Percentiles rank a stretch among this genome's conserved stretches.
phyloP scores from a whole-genome alignment of 2,797 vertebrate genomes.

The Danio tinwini region DNA sequence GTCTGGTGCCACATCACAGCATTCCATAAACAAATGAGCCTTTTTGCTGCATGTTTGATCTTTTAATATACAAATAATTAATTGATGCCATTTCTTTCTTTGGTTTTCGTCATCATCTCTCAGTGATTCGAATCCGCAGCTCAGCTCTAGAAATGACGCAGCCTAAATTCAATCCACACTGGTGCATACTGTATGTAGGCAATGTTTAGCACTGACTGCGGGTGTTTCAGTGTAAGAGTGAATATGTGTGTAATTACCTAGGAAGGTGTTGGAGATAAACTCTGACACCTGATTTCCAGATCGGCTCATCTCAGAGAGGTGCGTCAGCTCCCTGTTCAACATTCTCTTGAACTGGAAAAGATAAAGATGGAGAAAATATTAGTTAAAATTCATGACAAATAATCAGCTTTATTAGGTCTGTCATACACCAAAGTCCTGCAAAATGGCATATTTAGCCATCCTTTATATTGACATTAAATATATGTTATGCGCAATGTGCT shows the following conservation, averaged over 20 bases:
- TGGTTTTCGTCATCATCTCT: neutral
- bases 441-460: neutral
- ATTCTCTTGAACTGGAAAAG: conserved; percentile 95
- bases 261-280: conserved; percentile 99
- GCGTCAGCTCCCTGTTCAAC: conserved; percentile 98
- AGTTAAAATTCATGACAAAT: conserved; percentile 64
- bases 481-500: neutral
- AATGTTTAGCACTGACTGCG: neutral
- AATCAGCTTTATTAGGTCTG: neutral
- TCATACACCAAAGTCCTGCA: neutral
- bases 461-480: neutral
- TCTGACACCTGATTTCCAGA: conserved; percentile 99
- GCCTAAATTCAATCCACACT: conserved; percentile 15
- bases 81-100: neutral
- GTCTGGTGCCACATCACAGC: conserved; percentile 40
- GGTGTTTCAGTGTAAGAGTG: neutral
- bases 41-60: neutral
- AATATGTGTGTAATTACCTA: conserved; percentile 83
- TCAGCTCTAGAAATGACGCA: conserved; percentile 8
- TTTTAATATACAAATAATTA: neutral
- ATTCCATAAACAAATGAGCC: conserved; percentile 40
- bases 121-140: neutral
- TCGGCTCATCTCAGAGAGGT: conserved; percentile 99
- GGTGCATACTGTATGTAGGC: neutral
- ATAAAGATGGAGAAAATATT: conserved; percentile 55